These are phyloP conservation scores for Hystrix brachyura DNA, from an alignment of 2,113 vertebrate species.

Conservation along the genomic window DNA sequence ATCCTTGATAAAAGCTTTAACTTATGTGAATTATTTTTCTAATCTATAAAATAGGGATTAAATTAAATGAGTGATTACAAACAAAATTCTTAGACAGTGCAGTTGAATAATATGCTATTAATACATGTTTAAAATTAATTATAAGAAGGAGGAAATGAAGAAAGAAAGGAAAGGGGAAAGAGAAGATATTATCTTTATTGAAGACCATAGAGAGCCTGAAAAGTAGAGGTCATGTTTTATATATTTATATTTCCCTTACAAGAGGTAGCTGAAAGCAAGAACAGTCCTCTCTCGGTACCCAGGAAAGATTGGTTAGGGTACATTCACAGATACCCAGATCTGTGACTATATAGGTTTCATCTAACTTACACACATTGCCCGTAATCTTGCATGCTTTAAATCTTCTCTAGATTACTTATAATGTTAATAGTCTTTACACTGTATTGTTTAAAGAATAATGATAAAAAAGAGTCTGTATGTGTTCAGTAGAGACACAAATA, in stretches of 20 bases:
- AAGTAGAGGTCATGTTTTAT: neutral
- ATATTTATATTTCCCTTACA: neutral
- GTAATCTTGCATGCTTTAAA: neutral
- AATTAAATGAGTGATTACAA: neutral
- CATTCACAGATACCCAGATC: neutral
- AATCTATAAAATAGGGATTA: neutral
- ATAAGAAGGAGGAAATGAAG: neutral
- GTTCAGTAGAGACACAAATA: neutral
- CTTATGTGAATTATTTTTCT: neutral
- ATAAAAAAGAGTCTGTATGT: neutral
- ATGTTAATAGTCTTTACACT: neutral
- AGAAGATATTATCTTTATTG: neutral
- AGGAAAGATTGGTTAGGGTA: neutral
- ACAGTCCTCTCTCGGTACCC: neutral
- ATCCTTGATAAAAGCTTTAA: neutral
- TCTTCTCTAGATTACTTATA: neutral
- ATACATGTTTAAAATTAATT: neutral
- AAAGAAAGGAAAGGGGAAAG: neutral
- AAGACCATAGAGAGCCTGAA: neutral
- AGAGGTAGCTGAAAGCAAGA: neutral
- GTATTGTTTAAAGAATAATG: neutral
- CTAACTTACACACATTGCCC: neutral
- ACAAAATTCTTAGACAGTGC: neutral
- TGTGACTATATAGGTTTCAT: neutral
- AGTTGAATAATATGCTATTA: neutral